Evolutionary conservation across 1,140 invertebrate genomes (phyloP), one percentile per base, ranked within the genome.

Genomic region (Olivierus martensii): DNA sequence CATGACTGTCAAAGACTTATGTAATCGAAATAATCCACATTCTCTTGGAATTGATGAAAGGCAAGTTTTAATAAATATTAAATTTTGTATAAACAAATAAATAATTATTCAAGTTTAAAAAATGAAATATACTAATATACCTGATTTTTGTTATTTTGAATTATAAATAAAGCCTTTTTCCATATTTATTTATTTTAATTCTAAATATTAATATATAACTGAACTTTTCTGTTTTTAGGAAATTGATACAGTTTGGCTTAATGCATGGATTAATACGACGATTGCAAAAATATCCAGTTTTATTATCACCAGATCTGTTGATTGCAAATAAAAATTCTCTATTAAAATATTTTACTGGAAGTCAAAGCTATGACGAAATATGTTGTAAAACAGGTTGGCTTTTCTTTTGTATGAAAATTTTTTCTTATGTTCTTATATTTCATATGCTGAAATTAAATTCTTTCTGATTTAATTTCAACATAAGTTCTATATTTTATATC

Each of bases 231-330:
- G 17, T 19, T 48, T 58, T 41, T 45, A 55, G 86, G 15, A 83
- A 81, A 61, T 74, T 96, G n/a, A 79, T 95, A 1, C 83, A 89
- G 62, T 95, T 92, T 73, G 89, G 89, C 2, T 68, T 92, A 36
- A 77, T 92, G 50, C 82, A 93, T 66, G 83, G 82, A 0, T 72
- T 64, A 10, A 63, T 95, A 53, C 76, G 85, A 41, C 77, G 87
- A 60, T 76, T 95, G 5, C 81, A 89, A 56, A 86, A 87, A 66
- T 81, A 62, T 62, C 62, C 62, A 11, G 51, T 63, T 1, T 51
- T 51, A 14, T 18, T 53, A 19, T 39, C 52, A 46, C 44, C 22
- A 17, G 58, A 53, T 14, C 12, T 4, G 22, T n/a, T 15, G 19
- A 15, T 19, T 15, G 38, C 15, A 46, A 50, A 36, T 48, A 63